Base-by-base conservation (phyloP, 2,113 vertebrate genomes). In the Egretta garzetta region DNA sequence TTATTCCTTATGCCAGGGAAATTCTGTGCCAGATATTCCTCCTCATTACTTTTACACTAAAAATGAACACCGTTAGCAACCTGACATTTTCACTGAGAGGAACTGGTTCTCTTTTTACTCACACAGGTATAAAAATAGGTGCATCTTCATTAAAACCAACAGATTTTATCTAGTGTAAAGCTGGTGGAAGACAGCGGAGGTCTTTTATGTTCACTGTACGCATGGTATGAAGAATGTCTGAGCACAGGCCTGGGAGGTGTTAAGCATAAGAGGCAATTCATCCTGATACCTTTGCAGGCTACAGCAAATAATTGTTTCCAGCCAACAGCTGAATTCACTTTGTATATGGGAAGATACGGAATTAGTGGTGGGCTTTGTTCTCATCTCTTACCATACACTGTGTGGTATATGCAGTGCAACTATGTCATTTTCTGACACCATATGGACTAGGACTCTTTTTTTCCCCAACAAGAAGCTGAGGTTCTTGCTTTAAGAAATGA, bases 31-130 rank as follows among this genome's bases (percentile, higher is more conserved):
- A 95, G 66, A 45, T 92, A 89, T 60, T 87, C 80, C 30, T 81
- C 49, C 66, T 95, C 66, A 72, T 86, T 79, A 93, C 96, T 95
- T 95, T 63, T 45, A 50, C 56, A 73, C 35, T 92, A 76, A 94
- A 91, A 96, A 84, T 50, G 77, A 94, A 73, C 18, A 33, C 60
- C n/a, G 89, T 86, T 83, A 95, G 26, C 88, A 81, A 76, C 27
- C 22, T 75, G 64, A 83, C 71, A 93, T 94, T 96, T 96, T 81
- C 86, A 74, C 49, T 50, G 45, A 71, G 68, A 91, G 20, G 35
- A 35, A 39, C 70, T 96, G 62, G 23, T 81, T 96, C 60, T 79
- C 76, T 72, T 86, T 93, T 94, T 72, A 81, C 82, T 93, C 81
- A 74, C 49, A 56, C 7, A 60, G 60, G 17, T 84, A 43, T 28